Evolutionary conservation across 2,797 vertebrate genomes (phyloP), one percentile per base, ranked within the genome.

Genomic region (Aphelocoma californica): DNA sequence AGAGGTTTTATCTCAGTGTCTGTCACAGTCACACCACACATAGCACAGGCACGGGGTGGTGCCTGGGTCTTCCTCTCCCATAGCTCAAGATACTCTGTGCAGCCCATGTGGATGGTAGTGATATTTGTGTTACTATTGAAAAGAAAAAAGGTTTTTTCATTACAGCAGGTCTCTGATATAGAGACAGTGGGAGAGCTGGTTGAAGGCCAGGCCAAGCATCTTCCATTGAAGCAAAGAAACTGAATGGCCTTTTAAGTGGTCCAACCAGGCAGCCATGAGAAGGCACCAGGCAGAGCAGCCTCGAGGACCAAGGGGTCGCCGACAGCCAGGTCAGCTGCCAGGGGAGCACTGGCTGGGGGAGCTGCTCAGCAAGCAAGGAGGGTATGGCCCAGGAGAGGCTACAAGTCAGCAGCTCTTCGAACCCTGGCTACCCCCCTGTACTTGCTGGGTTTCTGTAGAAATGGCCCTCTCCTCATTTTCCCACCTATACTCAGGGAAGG

Each of bases 21-120:
- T 54, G 26, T 44, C 51, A 42, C 47, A 73, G 34, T 58, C n/a
- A 44, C 3, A 4, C 12, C 0, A 0, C 14, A 24, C 10, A 29
- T 8, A 44, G 57, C 34, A 24, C 42, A 31, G 23, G 12, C 1
- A 0, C 17, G 28, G 14, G 11, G 7, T 25, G 16, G 9, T 61
- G 61, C n/a, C 28, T 36, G 29, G 10, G 15, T 81, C 56, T 86
- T 61, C 23, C 11, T 40, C 56, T 79, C 20, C 20, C 16, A 4
- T 16, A 53, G 31, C 20, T 67, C 44, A 31, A n/a, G 34, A 31
- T 32, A 61, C 26, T 78, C 28, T 34, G 17, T 47, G 32, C 25
- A 81, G 38, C n/a, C 8, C 60, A 13, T 0, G 0, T 14, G 65
- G 74, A 58, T 16, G 20, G 28, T 7, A n/a, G 24, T 17, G 15